These are phyloP conservation scores for Acanthiza pusilla DNA, from an alignment of 2,797 vertebrate genomes.

Conservation along the genomic window DNA sequence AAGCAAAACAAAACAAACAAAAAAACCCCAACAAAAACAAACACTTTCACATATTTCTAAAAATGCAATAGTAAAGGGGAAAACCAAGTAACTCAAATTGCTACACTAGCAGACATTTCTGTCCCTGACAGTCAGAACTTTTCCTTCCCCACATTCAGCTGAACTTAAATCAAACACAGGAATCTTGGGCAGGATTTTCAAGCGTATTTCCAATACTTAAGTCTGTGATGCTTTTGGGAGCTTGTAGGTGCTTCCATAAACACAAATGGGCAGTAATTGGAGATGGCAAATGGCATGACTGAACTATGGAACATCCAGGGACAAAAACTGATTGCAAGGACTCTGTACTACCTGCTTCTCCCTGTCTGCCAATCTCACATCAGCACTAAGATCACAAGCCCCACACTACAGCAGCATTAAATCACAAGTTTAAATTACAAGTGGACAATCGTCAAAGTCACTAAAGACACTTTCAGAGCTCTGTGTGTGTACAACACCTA, in stretches of 20 bases:
- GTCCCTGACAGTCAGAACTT: background rate
- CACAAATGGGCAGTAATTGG: background rate
- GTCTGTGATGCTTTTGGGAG: background rate
- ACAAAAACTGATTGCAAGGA: background rate
- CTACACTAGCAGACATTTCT: background rate
- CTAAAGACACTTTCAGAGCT: background rate
- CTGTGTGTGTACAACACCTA: background rate
- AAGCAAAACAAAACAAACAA: no score
- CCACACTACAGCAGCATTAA: fast-evolving
- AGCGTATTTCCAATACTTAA: background rate
- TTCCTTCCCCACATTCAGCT: background rate
- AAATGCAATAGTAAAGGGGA: background rate
- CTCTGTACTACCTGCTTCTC: background rate
- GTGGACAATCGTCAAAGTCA: background rate
- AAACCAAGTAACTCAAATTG: background rate
- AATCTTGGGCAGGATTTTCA: background rate
- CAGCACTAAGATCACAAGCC: background rate
- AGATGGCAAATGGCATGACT: background rate
- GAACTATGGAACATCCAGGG: background rate
- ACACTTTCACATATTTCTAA: background rate
- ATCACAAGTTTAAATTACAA: background rate
- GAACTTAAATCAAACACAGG: background rate
- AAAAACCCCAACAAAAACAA: no score
- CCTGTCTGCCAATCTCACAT: background rate
- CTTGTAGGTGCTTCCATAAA: background rate